phyloP scores from a whole-genome alignment of 1,140 invertebrate genomes.

The Sminthurinus signatus region DNA sequence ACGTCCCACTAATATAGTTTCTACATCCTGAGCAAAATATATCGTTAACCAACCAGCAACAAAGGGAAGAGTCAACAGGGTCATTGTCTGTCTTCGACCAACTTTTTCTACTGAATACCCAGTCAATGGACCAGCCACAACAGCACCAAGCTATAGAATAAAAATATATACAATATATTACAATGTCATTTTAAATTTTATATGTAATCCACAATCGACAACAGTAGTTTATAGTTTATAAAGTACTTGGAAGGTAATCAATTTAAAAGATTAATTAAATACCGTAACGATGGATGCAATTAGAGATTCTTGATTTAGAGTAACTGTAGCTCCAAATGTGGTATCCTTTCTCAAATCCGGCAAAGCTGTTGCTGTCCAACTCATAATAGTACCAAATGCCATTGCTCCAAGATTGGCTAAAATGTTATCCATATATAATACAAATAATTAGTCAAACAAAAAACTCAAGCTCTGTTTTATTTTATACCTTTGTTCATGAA shows the following conservation, averaged over 20 bases:
- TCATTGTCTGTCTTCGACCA: conserved; percentile 23
- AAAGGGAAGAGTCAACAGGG: conserved; percentile 13
- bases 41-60: conserved; percentile 22
- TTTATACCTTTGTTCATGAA: too few relatives aligned
- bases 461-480: too few relatives aligned
- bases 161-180: not conserved
- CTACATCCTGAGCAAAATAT: conserved; percentile 12
- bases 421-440: too few relatives aligned
- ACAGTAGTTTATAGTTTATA: not conserved
- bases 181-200: not conserved
- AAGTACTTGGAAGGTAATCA: too few relatives aligned
- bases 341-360: conserved; percentile 28
- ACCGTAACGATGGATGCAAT: conserved; percentile 29
- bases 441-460: too few relatives aligned
- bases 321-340: conserved; percentile 24
- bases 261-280: too few relatives aligned
- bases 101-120: conserved; percentile 25
- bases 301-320: conserved; percentile 20
- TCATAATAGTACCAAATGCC: conserved; percentile 22
- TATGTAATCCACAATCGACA: not conserved
- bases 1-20: conserved; percentile 13
- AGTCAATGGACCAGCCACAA: conserved; percentile 25
- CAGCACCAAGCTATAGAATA: conserved; percentile 19
- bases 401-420: conserved; percentile 28
- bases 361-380: conserved; percentile 24